Evolutionary conservation across 2,113 vertebrate species (phyloP), one percentile per base, ranked within the genome.

Genomic region (Zeus faber): DNA sequence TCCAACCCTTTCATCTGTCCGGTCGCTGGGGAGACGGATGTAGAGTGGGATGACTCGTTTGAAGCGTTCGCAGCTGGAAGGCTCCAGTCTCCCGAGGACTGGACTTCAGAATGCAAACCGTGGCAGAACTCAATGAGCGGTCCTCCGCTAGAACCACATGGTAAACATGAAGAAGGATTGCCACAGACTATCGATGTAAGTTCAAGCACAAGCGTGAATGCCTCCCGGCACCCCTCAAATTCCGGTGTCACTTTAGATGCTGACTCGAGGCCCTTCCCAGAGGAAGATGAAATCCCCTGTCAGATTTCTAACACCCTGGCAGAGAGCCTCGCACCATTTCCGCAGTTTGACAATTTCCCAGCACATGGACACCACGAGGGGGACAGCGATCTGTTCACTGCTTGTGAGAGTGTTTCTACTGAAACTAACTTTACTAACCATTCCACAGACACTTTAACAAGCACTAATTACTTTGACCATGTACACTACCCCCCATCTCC

Each of bases 21-120:
- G 1, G 46, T 39, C 50, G 61, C 48, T 21, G 58, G 50, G 57
- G 61, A 54, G n/a, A 17, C 1, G 0, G 62, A 81, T 2, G 50
- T 55, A 0, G 88, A 93, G 60, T 92, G 92, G 91, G 92, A 95
- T 1, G 90, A 94, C 0, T 89, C 82, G 49, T 97, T 97, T 52
- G 89, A 92, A 48, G 74, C 80, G 40, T 93, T 97, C 74, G 92
- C 93, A 0, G 87, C 90, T 60, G 88, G 90, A 79, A 87, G 94
- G 76, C 87, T 95, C 54, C 86, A 87, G 52, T 61, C 67, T 49
- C 68, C 77, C 0, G 69, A 80, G 40, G 66, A 54, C 26, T 39
- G 24, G 9, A 14, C 62, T 33, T 18, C 66, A 68, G 49, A 61
- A 4, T 41, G 52, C 65, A 48, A 45, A 53, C 54, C 21, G 8